Percentiles rank a stretch among this genome's conserved stretches.
Evolutionary conservation across 2,888 invertebrate genomes (phyloP).

Genomic region (Artemia sinica): DNA sequence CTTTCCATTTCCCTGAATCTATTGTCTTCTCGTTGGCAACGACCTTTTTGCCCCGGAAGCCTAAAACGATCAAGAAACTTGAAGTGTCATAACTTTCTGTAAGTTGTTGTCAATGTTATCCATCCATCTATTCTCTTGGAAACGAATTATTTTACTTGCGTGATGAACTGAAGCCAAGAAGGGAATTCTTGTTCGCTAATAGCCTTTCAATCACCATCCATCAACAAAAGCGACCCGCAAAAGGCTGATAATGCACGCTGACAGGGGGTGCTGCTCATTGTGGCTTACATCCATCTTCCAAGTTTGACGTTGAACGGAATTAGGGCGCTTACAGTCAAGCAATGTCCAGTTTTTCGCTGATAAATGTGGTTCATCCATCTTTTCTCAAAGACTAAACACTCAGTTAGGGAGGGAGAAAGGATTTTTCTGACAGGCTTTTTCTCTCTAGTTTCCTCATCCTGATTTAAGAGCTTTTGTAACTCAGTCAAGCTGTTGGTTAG

Average conservation of each 20-base stretch:
- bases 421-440: slow-evolving; percentile 3
- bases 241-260: slow-evolving; percentile 15
- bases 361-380: slow-evolving; percentile 10
- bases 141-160: neutral
- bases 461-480: too few relatives aligned
- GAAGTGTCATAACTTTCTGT: too few relatives aligned
- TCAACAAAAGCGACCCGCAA: slow-evolving; percentile 14
- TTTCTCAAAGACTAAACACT: slow-evolving; percentile 3
- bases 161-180: slow-evolving; percentile 11
- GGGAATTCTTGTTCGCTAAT: slow-evolving; percentile 7
- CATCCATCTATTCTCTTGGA: too few relatives aligned
- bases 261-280: slow-evolving; percentile 10
- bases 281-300: slow-evolving; percentile 12
- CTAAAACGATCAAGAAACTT: too few relatives aligned
- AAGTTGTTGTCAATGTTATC: too few relatives aligned
- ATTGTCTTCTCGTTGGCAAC: too few relatives aligned
- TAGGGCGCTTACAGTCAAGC: slow-evolving; percentile 13
- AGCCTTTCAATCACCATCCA: slow-evolving; percentile 10
- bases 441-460: too few relatives aligned
- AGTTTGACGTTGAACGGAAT: slow-evolving; percentile 10
- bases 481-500: too few relatives aligned
- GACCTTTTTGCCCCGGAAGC: too few relatives aligned
- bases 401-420: neutral
- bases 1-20: too few relatives aligned
- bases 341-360: slow-evolving; percentile 7